These are phyloP conservation scores for Nylanderia fulva DNA, from an alignment of 1,140 invertebrate genomes.

Conservation along the genomic window DNA sequence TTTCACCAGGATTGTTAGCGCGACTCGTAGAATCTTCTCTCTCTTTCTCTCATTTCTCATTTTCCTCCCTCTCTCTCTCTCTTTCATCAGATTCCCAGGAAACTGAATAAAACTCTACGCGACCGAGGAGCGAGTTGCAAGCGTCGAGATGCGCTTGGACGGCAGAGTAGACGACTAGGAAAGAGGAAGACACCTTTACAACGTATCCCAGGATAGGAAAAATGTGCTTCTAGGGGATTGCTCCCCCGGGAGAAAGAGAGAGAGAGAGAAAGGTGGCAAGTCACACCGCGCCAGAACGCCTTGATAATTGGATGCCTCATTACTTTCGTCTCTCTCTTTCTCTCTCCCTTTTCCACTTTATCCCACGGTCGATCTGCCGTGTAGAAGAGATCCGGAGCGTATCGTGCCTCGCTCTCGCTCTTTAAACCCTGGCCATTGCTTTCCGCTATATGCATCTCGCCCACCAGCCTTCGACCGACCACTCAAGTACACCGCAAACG, in stretches of 20 bases:
- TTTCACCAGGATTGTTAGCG: constrained; percentile 73
- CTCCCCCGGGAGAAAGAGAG: background rate
- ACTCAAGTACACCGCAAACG: constrained; percentile 37
- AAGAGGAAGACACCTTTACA: constrained; percentile 65
- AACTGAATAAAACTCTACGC: constrained; percentile 76
- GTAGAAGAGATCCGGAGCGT: constrained; percentile 34
- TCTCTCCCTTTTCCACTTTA: constrained; percentile 37
- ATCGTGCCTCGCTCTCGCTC: constrained; percentile 59
- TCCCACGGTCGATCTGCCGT: constrained; percentile 13
- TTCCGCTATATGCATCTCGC: constrained; percentile 37
- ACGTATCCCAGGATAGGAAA: constrained; percentile 63
- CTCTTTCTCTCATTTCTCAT: too few species aligned
- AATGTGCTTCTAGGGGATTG: constrained; percentile 63
- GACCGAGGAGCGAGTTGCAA: constrained; percentile 26
- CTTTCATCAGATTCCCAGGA: constrained; percentile 64
- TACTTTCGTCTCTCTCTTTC: constrained; percentile 63
- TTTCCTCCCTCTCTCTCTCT: background rate
- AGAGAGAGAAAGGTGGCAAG: constrained; percentile 17
- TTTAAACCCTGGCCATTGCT: constrained; percentile 59
- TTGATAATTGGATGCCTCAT: constrained; percentile 81
- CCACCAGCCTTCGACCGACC: constrained; percentile 38
- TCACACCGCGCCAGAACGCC: constrained; percentile 65
- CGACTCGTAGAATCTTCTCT: constrained; percentile 52
- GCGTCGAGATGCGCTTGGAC: constrained; percentile 28
- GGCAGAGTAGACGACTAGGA: constrained; percentile 39